phyloP scores from a whole-genome alignment of 2,113 vertebrate species.

The Ardeotis arabs region DNA sequence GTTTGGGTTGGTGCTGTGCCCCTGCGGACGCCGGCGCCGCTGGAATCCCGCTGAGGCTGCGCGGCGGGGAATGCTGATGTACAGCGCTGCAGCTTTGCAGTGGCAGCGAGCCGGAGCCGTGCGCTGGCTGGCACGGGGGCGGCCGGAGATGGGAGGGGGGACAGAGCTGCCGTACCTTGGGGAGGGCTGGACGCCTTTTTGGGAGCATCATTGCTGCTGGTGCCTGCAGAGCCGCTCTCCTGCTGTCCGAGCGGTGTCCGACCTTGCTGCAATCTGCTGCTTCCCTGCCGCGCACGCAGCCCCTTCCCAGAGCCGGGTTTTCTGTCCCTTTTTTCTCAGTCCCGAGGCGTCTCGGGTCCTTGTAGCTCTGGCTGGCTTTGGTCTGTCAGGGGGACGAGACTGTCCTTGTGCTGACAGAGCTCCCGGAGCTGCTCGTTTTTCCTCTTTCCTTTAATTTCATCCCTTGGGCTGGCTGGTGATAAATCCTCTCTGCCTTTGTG shows the following conservation, averaged over 20 bases:
- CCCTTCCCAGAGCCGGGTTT: not conserved
- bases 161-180: not conserved
- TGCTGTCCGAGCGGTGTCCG: not conserved
- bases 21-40: not conserved
- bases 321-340: not conserved
- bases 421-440: not conserved
- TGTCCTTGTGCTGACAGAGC: not conserved
- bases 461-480: not conserved
- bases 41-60: not conserved
- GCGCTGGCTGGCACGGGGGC: not conserved
- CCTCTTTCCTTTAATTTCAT: not conserved
- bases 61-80: slow-evolving; percentile 16
- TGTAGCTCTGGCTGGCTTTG: accelerated
- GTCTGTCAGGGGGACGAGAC: not conserved
- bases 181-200: not conserved
- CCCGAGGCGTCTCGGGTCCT: accelerated
- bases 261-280: not conserved
- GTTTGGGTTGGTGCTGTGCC: not conserved
- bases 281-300: not conserved
- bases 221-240: not conserved
- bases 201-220: not conserved
- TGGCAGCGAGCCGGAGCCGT: not conserved
- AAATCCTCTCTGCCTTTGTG: not conserved
- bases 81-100: not conserved
- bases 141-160: not conserved